Base-by-base conservation (phyloP, 2,888 invertebrate genomes). In the Cataglyphis albicans region DNA sequence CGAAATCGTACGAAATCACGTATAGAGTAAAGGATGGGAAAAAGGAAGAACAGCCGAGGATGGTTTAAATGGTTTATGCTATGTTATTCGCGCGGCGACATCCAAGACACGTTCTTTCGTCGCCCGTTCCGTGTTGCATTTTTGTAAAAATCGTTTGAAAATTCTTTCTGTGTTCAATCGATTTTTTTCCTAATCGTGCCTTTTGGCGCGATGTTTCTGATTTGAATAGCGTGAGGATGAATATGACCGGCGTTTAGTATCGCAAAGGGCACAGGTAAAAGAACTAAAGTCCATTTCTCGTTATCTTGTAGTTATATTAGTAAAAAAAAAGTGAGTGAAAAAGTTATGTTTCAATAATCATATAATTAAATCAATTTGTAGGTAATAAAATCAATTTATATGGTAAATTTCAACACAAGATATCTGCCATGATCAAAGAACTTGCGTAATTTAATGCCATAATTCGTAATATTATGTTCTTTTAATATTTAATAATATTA, bases 1-100 rank as follows among this genome's bases (percentile, higher is more conserved):
- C 21, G 63, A 55, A 81, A 72, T 78, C 52, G 78, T 81, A 70
- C 38, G 84, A 81, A 84, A 84, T 86, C 80, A 82, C 63, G 65
- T 35, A 82, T 38, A 70, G 70, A 57, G 44, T 57, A 65, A 74
- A 67, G 10, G 75, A 80, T 52, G 75, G 76, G 63, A 78, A 67
- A 57, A 68, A 67, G 61, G 25, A 21, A 75, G 41, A 35, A 78
- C 25, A 78, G 38, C 55, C 29, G 29, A 78, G 67, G 25, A 76
- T 48, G 48, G 59, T 35, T 25, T 67, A 78, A 72, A 70, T 55
- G 12, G 38, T 67, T 67, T 67, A 41, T n/a, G n/a, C n/a, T n/a
- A 38, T n/a, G 48, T 48, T 48, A 48, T 67, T 65, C 9, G 38
- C 29, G 25, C 32, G 15, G 32, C 15, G 29, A 78, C 21, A 18